Evolutionary conservation across 2,113 vertebrate genomes (phyloP), one percentile per base, ranked within the genome.

Genomic region (Silurus glanis): DNA sequence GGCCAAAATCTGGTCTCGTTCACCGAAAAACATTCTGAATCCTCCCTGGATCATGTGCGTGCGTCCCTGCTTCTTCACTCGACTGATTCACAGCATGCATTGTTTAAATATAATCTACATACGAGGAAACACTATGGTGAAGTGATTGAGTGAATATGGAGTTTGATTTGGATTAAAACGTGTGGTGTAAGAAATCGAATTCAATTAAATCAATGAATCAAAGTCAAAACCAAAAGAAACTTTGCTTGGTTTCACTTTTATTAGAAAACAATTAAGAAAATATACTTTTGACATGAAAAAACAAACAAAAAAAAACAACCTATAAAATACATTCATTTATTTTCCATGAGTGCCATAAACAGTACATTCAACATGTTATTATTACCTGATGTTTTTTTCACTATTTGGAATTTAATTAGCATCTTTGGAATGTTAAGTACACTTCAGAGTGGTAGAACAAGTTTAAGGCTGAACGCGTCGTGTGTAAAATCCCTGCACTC

Each of bases 401-500:
- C 67, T 67, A 83, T 92, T 91, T 92, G 92, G 91, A 92, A 93
- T 87, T 87, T 88, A 94, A 89, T 86, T 92, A 91, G 91, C 88
- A 87, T 91, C 85, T 92, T 92, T 94, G 95, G 95, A 95, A 95
- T 95, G 94, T 92, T 92, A 88, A 89, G 58, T 89, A 90, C 83
- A 83, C 83, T 90, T 89, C 62, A 86, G 85, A 93, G 92, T 90
- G 91, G 91, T 85, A 88, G 86, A 91, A 91, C 89, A 85, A 91
- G 85, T 88, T 91, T 86, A 87, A 90, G 88, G 91, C 86, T 91
- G 55, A 64, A 89, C 64, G 72, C 64, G 84, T 81, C 47, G 86
- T 85, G 83, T 78, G 62, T 75, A 74, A 37, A 37, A 87, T 75
- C 87, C 89, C 78, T 88, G 87, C 83, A 66, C 37, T 87, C 12